These are phyloP conservation scores for Psilanteris sp. DNA, from an alignment of 1,140 invertebrate genomes.

Conservation along the genomic window DNA sequence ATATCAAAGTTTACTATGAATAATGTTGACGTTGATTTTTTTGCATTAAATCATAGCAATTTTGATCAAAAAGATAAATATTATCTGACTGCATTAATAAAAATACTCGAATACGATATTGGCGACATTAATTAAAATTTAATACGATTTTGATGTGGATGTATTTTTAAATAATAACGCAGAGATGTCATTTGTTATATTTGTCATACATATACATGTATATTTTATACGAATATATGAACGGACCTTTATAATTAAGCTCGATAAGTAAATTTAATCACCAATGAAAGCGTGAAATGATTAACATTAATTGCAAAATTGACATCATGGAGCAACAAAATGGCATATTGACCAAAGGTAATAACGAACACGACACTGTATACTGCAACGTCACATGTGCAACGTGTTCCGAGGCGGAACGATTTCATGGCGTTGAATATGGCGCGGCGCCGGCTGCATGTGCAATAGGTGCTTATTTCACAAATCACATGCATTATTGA, in stretches of 20 bases:
- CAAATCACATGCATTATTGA: slow-evolving; percentile 80
- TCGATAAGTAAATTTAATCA: slow-evolving; percentile 32
- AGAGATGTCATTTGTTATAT: too few species aligned
- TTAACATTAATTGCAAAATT: slow-evolving; percentile 52
- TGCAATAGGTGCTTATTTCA: slow-evolving; percentile 78
- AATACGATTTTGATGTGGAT: too few species aligned
- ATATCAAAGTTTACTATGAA: too few species aligned
- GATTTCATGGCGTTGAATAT: slow-evolving; percentile 75
- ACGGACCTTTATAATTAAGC: slow-evolving; percentile 14
- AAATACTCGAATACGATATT: too few species aligned
- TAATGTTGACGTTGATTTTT: too few species aligned
- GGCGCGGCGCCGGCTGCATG: slow-evolving; percentile 73
- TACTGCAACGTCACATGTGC: slow-evolving; percentile 70
- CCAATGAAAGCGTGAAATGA: slow-evolving; percentile 38
- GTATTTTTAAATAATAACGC: too few species aligned
- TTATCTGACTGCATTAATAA: too few species aligned
- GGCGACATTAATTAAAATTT: too few species aligned
- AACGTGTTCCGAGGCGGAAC: slow-evolving; percentile 73
- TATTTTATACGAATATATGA: slow-evolving; percentile 5
- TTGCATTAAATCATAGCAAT: too few species aligned
- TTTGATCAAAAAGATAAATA: too few species aligned
- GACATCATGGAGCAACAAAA: slow-evolving; percentile 52
- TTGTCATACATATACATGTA: too few species aligned
- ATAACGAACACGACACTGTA: slow-evolving; percentile 71
- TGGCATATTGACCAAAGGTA: slow-evolving; percentile 64